Percentiles rank a stretch among this genome's conserved stretches.
Evolutionary conservation across 2,888 invertebrate genomes (phyloP).

Genomic region (Cryptus armator): DNA sequence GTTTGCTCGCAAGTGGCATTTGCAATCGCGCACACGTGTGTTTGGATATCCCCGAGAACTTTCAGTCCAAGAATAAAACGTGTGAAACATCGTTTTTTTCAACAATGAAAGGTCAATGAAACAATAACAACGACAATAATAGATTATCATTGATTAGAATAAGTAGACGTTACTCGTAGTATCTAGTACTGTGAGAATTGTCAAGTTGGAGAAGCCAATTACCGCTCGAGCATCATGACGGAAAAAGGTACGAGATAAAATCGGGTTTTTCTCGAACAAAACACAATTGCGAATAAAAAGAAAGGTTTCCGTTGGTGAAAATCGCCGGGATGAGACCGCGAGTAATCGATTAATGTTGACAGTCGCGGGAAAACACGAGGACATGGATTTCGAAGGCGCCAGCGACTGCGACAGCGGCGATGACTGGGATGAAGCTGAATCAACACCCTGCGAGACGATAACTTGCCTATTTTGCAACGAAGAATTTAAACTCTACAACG

Average conservation of each 20-base stretch:
- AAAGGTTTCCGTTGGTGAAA: neutral
- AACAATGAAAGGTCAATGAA: slow-evolving; percentile 35
- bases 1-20: slow-evolving; percentile 2
- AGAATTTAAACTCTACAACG: slow-evolving; percentile 87
- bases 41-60: neutral
- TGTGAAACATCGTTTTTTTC: neutral
- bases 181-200: slow-evolving; percentile 17
- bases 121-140: slow-evolving; percentile 1
- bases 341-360: neutral
- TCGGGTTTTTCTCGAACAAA: neutral
- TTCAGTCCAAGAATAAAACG: slow-evolving; percentile 5
- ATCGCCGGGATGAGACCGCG: neutral
- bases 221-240: slow-evolving; percentile 34
- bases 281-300: neutral
- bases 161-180: neutral
- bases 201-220: slow-evolving; percentile 22
- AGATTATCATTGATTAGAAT: neutral
- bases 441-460: slow-evolving; percentile 83
- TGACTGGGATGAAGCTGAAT: slow-evolving; percentile 87
- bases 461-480: slow-evolving; percentile 92
- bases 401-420: slow-evolving; percentile 84
- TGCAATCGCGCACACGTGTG: slow-evolving; percentile 40
- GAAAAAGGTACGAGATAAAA: slow-evolving; percentile 35
- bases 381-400: slow-evolving; percentile 70
- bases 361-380: slow-evolving; percentile 59